Percentiles rank a stretch among this genome's conserved stretches.
Evolutionary conservation across 2,888 invertebrate species (phyloP).

Genomic region (Argyresthia goedartella): DNA sequence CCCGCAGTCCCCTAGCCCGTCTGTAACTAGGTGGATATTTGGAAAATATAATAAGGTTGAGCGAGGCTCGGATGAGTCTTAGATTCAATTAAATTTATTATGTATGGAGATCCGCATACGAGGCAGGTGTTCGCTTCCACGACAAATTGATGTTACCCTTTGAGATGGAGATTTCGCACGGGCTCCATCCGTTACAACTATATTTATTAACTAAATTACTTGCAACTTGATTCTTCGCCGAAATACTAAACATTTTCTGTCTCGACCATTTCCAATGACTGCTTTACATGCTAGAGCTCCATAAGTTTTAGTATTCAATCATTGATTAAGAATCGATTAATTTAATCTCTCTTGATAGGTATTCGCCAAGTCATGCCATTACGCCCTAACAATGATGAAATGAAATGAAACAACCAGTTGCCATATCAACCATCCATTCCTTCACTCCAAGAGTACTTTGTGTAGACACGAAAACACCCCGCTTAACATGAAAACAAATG

Average conservation of each 20-base stretch:
- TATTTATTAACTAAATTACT: not conserved
- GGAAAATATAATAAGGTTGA: constrained; percentile 54
- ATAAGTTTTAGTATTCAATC: too few relatives aligned
- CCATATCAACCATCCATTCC: too few relatives aligned
- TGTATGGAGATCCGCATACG: constrained; percentile 64
- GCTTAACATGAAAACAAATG: constrained; percentile 61
- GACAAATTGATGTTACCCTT: constrained; percentile 45
- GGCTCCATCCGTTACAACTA: not conserved
- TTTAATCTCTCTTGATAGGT: too few relatives aligned
- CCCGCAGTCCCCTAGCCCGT: constrained; percentile 35
- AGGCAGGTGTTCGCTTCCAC: constrained; percentile 56
- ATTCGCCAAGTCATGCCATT: too few relatives aligned
- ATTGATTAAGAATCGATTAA: too few relatives aligned
- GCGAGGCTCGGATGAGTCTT: constrained; percentile 58
- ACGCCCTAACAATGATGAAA: too few relatives aligned
- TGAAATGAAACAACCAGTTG: too few relatives aligned
- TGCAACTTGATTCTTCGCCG: not conserved
- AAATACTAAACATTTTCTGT: too few relatives aligned
- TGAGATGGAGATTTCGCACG: constrained; percentile 20
- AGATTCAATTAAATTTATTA: constrained; percentile 70
- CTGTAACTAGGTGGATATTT: constrained; percentile 56
- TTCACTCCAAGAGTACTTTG: too few relatives aligned
- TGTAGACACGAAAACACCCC: constrained; percentile 12
- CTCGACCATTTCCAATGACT: too few relatives aligned
- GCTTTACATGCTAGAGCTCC: too few relatives aligned